Evolutionary conservation across 1,140 invertebrate species (phyloP), one percentile per base, ranked within the genome.

Genomic region (Eumeta japonica): DNA sequence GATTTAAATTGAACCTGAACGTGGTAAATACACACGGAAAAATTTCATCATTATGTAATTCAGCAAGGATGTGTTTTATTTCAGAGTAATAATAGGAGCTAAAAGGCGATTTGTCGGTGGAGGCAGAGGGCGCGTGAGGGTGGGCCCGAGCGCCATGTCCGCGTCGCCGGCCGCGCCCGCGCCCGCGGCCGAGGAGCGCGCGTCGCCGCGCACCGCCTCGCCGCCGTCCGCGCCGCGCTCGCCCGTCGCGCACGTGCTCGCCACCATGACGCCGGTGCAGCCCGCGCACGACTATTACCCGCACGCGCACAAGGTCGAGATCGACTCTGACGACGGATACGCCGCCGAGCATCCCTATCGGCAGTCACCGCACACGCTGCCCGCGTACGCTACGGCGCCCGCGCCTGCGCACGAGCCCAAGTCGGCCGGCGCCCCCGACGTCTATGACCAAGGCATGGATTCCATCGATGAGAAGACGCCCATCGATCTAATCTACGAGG

Each of bases 401-500:
- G 52, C 60, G 75, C 42, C n/a, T n/a, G 76, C 75, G 10, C 72
- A 78, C 32, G 77, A 79, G 39, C 66, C 46, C 45, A 73, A 70
- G 43, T 62, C 66, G 18, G 76, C 77, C 28, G 65, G 79, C 42
- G 45, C 78, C 60, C 55, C 73, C 39, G 67, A 68, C 50, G 72
- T 81, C 45, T 76, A 82, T 67, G 71, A 77, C 51, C 75, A 82
- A 37, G 76, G 70, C 35, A 80, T 82, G 48, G 75, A 81, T n/a
- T 81, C 82, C 19, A 83, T 84, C 55, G 75, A 85, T 67, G 81
- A 83, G 72, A 76, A 83, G 50, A 82, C 83, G 24, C 84, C 83
- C 41, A 87, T 89, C 50, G 87, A 88, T 68, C 66, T 89, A 37
- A 89, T 89, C 49, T 89, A 89, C 62, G 86, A 88, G 55, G 87